Base-by-base conservation (phyloP, 2,797 vertebrate genomes). In the Danio kyathit region DNA sequence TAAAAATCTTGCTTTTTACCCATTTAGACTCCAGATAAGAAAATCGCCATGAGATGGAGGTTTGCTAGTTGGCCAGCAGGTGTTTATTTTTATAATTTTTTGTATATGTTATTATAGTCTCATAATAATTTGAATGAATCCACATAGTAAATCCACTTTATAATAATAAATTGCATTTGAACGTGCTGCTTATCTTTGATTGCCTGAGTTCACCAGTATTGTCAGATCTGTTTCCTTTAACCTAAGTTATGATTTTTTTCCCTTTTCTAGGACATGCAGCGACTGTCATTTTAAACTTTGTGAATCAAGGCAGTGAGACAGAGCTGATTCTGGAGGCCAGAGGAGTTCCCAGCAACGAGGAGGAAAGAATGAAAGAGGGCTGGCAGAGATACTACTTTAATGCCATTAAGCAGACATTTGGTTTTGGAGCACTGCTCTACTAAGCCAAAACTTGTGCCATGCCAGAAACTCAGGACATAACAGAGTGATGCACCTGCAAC, bases 391-490 rank as follows among this genome's bases (percentile, higher is more conserved):
- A 97, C 86, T 99, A 97, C 90, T 96, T 98, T 0, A 92, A 96
- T 86, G 95, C 96, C 90, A 98, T 98, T 89, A 98, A 97, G 93
- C 96, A 97, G 94, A 97, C 96, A 5, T 99, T 99, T 83, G 96
- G 97, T 86, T 97, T 95, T 0, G 95, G 95, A 0, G 94, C 94
- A 70, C 91, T 91, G 85, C 93, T 96, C 64, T 94, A 91, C 87
- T 96, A 94, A 94, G 14, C 43, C 44, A 57, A 43, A 43, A 4
- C 29, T 16, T 12, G 17, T 29, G 29, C 11, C 46, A 56, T 29
- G 43, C 5, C 44, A 70, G 46, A 79, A 70, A 66, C 52, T 54
- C 14, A 0, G 6, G 12, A 59, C 38, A 73, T 46, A 73, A 69
- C 59, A 7, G 46, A 29, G 29, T 3, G 29, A 29, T 29, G 29